phyloP scores from a whole-genome alignment of 2,797 vertebrate genomes.

The Ceryle rudis region DNA sequence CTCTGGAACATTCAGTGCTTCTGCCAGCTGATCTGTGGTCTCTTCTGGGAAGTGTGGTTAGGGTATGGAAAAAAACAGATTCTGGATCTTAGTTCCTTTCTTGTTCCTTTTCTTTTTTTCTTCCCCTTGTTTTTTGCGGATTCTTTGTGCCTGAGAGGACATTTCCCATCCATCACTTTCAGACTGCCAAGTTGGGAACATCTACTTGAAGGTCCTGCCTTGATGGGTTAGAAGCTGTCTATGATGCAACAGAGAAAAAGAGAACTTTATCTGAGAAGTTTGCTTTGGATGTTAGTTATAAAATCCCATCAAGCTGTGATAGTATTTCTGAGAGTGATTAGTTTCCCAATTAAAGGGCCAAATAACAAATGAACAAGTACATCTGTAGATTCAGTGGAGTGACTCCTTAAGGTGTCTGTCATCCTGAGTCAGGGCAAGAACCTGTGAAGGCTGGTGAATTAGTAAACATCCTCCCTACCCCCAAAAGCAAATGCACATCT shows the following conservation, averaged over 20 bases:
- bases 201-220: background rate
- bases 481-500: background rate
- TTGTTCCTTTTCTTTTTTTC: background rate
- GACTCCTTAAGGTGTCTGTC: background rate
- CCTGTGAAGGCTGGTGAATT: background rate
- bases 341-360: background rate
- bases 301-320: background rate
- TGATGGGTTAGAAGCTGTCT: background rate
- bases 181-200: background rate
- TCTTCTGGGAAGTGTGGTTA: background rate
- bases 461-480: background rate
- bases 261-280: background rate
- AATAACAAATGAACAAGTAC: background rate
- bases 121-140: background rate
- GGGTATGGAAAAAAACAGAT: background rate
- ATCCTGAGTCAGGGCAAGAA: background rate
- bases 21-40: background rate
- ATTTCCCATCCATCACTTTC: background rate
- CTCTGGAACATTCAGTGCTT: background rate
- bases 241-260: background rate
- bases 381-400: background rate
- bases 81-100: background rate
- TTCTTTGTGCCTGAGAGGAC: background rate
- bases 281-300: background rate
- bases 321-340: background rate